phyloP scores from a whole-genome alignment of 2,113 vertebrate genomes.

The Xenus cinereus region DNA sequence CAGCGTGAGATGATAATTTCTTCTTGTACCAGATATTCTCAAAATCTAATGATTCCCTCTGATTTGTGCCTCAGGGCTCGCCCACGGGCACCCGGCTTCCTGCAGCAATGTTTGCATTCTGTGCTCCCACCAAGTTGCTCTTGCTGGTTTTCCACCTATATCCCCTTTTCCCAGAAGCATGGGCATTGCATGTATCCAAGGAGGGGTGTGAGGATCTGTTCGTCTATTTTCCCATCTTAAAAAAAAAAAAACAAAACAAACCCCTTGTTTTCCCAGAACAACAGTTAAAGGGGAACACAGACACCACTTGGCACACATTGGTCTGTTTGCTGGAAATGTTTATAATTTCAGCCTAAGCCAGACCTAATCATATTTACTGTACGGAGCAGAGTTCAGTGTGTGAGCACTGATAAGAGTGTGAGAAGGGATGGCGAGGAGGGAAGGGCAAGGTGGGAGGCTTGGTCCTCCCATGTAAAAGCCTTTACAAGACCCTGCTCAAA shows the following conservation, averaged over 20 bases:
- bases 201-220: neutral
- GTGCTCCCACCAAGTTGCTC: neutral
- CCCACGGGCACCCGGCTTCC: rapidly evolving
- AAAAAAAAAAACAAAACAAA: neutral
- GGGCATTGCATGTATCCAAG: neutral
- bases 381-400: neutral
- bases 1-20: rapidly evolving
- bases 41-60: rapidly evolving
- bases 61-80: neutral
- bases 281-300: neutral
- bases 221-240: neutral
- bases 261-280: neutral
- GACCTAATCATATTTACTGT: neutral
- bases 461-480: neutral
- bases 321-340: neutral
- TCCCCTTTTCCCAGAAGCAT: neutral
- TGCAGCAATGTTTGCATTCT: neutral
- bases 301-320: neutral
- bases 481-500: neutral
- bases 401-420: neutral
- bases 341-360: neutral
- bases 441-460: neutral
- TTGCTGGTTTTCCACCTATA: neutral
- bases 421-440: neutral
- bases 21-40: rapidly evolving